A percentile compares a stretch with the other conserved stretches of the same genome.
Conservation (phyloP, 2,888 invertebrate genomes). For the Platycnemis pennipes region DNA sequence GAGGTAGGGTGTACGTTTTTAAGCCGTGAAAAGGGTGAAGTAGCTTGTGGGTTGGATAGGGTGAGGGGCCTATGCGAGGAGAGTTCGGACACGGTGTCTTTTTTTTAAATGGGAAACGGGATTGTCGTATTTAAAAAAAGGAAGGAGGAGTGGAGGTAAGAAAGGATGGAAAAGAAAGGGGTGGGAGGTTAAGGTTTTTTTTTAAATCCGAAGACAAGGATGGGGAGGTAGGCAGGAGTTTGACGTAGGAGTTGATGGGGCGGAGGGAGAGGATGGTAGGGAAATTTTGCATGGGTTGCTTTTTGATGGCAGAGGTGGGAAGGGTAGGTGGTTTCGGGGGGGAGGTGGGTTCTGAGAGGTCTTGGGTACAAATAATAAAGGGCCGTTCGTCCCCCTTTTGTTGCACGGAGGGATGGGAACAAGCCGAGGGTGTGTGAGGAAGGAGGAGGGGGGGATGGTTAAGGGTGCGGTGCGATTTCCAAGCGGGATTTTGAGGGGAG, state of each 20-base stretch:
- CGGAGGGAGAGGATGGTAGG: neutral
- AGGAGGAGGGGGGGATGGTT: neutral
- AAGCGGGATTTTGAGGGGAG: neutral
- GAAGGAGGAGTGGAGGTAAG: neutral
- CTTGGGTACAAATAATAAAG: conserved; percentile 33
- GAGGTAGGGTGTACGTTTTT: neutral
- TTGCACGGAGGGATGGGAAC: neutral
- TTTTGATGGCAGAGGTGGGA: conserved; percentile 3
- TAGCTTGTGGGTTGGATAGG: neutral
- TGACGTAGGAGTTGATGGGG: neutral
- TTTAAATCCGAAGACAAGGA: neutral
- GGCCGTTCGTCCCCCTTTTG: conserved; percentile 19
- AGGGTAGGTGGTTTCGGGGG: neutral
- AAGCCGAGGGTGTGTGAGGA: neutral
- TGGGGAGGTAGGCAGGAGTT: neutral
- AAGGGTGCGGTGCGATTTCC: neutral
- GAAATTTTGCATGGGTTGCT: conserved; percentile 37
- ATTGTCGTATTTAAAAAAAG: conserved; percentile 6
- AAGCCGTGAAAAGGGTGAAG: neutral
- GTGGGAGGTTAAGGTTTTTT: conserved; percentile 23
- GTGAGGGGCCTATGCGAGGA: neutral
- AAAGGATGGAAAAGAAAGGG: neutral
- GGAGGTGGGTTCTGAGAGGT: neutral
- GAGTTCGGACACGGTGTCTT: conserved; percentile 6
- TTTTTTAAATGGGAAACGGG: neutral